Base-by-base conservation (phyloP, 2,113 vertebrate genomes). In the Scortum barcoo region DNA sequence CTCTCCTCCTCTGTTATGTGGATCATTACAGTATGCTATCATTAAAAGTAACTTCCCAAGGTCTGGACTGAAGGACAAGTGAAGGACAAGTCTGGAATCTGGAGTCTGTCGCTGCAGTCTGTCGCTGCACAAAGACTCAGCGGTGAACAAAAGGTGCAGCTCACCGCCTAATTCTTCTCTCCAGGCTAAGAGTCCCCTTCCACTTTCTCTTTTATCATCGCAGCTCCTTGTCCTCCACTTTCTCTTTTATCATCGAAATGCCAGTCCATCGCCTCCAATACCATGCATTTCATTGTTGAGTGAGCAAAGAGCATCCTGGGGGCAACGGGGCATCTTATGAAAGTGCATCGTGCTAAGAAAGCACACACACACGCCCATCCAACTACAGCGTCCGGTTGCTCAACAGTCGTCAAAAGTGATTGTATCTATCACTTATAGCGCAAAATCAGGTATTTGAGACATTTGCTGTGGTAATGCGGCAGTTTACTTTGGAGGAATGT, bases 221-320 rank as follows among this genome's bases (percentile, higher is more conserved):
- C 8, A 3, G 76, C 75, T 86, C 80, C 61, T 73, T 33, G 75
- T 53, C 80, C 66, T 67, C 65, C 61, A 70, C 74, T 81, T 19
- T 81, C 71, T 82, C 80, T 87, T 90, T 90, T 77, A 83, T 89
- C 78, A 53, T 51, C 12, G 38, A 75, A 88, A 84, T 62, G 86
- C 51, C 83, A 76, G 50, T 76, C 80, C 82, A 77, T 78, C 33
- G 30, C 83, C 71, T 86, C 69, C 68, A 76, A 50, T 76, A n/a
- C 75, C 68, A 19, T 62, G 70, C 44, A 70, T 91, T 90, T 90
- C 73, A 91, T 83, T 89, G 87, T 85, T 84, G 89, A 94, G 86
- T 78, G 93, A 87, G 84, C 90, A 91, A 81, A 94, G 88, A 93
- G 93, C 90, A 76, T 89, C 91, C 91, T 42, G 63, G n/a, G 89